Evolutionary conservation across 2,113 vertebrate genomes (phyloP), one percentile per base, ranked within the genome.

Genomic region (Pseudopipra pipra): DNA sequence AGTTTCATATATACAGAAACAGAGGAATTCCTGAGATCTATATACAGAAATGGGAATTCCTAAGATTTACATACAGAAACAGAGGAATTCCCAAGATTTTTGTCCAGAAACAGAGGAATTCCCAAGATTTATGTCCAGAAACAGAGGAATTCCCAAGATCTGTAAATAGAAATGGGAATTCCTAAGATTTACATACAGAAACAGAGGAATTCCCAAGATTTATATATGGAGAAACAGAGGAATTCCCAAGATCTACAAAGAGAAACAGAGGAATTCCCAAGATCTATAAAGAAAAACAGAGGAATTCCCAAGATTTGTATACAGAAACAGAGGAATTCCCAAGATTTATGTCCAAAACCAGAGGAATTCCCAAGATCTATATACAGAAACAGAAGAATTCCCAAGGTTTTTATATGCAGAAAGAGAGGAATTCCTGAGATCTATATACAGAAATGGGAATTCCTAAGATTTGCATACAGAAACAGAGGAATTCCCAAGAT

Each of bases 291-390:
- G 14, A 33, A n/a, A 43, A 68, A 23, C 17, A 35, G 2, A 47
- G 51, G 44, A 71, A 23, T 58, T 28, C 27, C 21, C 6, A 6
- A 47, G 68, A 37, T 17, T 58, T 27, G 0, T 1, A n/a, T n/a
- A 5, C 17, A 33, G 37, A 43, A 68, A 23, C 15, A 33, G 2
- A 47, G 46, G 39, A 71, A 25, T 61, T 33, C 30, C 11, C 11
- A 23, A 47, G 68, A 41, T 18, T 54, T 28, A 0, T 1, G 4
- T n/a, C n/a, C n/a, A n/a, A n/a, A n/a, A n/a, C n/a, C n/a, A n/a
- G n/a, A n/a, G n/a, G n/a, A n/a, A n/a, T n/a, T n/a, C n/a, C n/a
- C n/a, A n/a, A n/a, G n/a, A n/a, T n/a, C n/a, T n/a, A n/a, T n/a
- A n/a, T n/a, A n/a, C n/a, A 33, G 31, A 43, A 65, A 21, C 15